These are phyloP conservation scores for Electrophaes corylata DNA, from an alignment of 2,888 invertebrate genomes.

Conservation along the genomic window DNA sequence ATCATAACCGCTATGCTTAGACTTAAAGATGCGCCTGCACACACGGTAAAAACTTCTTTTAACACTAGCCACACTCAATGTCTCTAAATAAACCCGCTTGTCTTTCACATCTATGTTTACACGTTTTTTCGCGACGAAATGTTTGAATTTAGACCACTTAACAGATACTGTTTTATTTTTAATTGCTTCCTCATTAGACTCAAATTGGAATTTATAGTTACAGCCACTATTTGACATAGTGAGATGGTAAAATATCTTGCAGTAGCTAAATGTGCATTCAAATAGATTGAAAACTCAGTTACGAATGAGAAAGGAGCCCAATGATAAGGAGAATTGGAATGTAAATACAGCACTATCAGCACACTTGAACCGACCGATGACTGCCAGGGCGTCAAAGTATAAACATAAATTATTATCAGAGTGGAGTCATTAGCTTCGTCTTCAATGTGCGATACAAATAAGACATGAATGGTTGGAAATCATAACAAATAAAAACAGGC, in stretches of 20 bases:
- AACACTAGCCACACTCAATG: constrained; percentile 64
- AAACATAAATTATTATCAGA: constrained; percentile 70
- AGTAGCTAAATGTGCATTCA: constrained; percentile 6
- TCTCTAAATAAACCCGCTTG: constrained; percentile 63
- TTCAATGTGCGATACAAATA: constrained; percentile 52
- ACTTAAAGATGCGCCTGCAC: constrained; percentile 62
- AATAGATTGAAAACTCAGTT: constrained; percentile 18
- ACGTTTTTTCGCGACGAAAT: constrained; percentile 56
- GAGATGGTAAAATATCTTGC: neutral
- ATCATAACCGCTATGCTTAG: constrained; percentile 84
- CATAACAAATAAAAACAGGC: constrained; percentile 10
- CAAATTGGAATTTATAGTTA: constrained; percentile 29
- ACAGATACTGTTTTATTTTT: constrained; percentile 36
- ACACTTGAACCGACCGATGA: constrained; percentile 40
- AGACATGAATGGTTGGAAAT: constrained; percentile 37
- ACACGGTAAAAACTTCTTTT: constrained; percentile 71
- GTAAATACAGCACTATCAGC: constrained; percentile 29
- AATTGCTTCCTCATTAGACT: constrained; percentile 40
- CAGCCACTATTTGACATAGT: constrained; percentile 31
- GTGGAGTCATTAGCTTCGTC: constrained; percentile 63
- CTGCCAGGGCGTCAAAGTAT: constrained; percentile 43
- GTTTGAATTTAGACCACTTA: constrained; percentile 64
- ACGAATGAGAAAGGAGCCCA: constrained; percentile 33
- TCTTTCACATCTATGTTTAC: constrained; percentile 52
- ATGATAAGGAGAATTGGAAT: constrained; percentile 24